These are phyloP conservation scores for Enteromius anoplus DNA, from an alignment of 2,797 vertebrate genomes.

Conservation along the genomic window DNA sequence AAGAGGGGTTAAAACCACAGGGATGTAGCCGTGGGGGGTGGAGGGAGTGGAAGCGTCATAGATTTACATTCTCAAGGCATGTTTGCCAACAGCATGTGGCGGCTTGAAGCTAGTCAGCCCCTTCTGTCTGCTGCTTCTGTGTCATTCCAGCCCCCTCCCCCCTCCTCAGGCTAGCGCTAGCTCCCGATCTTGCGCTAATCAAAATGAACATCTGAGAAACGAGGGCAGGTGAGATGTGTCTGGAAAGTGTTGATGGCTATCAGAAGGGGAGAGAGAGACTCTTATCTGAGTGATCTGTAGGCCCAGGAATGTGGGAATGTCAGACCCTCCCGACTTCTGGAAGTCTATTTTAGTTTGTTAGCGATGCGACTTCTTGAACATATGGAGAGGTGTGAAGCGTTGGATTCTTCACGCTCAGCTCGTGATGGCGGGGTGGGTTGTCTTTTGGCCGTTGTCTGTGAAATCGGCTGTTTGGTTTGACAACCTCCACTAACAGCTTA, in stretches of 20 bases:
- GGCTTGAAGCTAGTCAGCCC: constrained; percentile 47
- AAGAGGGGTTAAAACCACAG: constrained; percentile 30
- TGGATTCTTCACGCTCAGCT: constrained; percentile 28
- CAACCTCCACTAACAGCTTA: constrained; percentile 45
- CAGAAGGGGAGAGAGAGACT: constrained; percentile 36
- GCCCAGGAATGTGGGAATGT: constrained; percentile 40
- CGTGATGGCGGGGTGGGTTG: constrained; percentile 23
- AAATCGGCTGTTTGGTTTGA: constrained; percentile 56
- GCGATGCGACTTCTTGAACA: constrained; percentile 41
- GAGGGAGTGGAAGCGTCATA: constrained; percentile 34
- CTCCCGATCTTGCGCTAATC: constrained; percentile 43
- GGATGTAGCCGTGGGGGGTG: constrained; percentile 28
- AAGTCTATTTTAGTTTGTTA: constrained; percentile 35
- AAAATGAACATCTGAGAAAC: constrained; percentile 57
- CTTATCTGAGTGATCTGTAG: constrained; percentile 40
- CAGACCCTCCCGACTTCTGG: constrained; percentile 31
- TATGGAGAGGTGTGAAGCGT: constrained; percentile 52
- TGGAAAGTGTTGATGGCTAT: constrained; percentile 51
- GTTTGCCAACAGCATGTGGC: constrained; percentile 55
- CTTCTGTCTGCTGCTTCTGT: constrained; percentile 36
- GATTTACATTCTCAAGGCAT: constrained; percentile 55
- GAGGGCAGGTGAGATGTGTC: constrained; percentile 40
- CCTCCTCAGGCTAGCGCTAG: constrained; percentile 1
- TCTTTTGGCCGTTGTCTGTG: constrained; percentile 28
- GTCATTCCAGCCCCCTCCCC: constrained; percentile 18